Conservation (phyloP, 1,140 invertebrate species). For the Atta colombica region DNA sequence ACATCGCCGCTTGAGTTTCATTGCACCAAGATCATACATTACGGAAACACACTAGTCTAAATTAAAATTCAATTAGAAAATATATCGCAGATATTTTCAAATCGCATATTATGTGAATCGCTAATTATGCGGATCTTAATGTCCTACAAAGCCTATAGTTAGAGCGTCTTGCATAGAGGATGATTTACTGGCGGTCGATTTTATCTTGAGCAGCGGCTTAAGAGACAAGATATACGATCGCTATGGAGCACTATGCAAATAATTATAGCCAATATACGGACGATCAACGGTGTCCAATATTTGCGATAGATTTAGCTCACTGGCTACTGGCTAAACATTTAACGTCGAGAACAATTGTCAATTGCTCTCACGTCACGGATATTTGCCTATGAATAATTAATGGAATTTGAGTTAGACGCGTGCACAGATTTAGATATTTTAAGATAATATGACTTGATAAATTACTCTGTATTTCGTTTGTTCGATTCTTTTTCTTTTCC, state of each 20-base stretch:
- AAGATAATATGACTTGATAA: slow-evolving; percentile 63
- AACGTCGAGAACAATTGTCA: slow-evolving; percentile 74
- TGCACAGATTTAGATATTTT: slow-evolving; percentile 70
- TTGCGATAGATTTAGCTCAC: slow-evolving; percentile 68
- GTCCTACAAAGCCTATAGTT: neutral
- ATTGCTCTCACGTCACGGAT: slow-evolving; percentile 73
- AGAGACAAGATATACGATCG: slow-evolving; percentile 43
- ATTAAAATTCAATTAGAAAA: neutral
- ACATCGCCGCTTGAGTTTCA: slow-evolving; percentile 25
- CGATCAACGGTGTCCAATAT: slow-evolving; percentile 69
- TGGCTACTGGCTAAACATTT: slow-evolving; percentile 57
- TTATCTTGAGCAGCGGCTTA: slow-evolving; percentile 41
- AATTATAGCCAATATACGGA: slow-evolving; percentile 58
- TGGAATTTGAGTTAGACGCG: slow-evolving; percentile 59
- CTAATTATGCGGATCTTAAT: neutral
- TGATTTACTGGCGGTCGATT: slow-evolving; percentile 26
- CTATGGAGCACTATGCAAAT: slow-evolving; percentile 51
- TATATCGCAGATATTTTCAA: neutral
- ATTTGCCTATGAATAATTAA: slow-evolving; percentile 79
- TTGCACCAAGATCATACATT: slow-evolving; percentile 12
- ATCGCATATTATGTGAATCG: neutral
- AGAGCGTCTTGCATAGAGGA: neutral
- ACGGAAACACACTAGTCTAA: neutral
- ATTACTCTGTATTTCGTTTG: slow-evolving; percentile 13
- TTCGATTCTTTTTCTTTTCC: slow-evolving; percentile 9